Evolutionary conservation across 2,888 invertebrate species (phyloP), one percentile per base, ranked within the genome.

Genomic region (Cerastis leucographa): DNA sequence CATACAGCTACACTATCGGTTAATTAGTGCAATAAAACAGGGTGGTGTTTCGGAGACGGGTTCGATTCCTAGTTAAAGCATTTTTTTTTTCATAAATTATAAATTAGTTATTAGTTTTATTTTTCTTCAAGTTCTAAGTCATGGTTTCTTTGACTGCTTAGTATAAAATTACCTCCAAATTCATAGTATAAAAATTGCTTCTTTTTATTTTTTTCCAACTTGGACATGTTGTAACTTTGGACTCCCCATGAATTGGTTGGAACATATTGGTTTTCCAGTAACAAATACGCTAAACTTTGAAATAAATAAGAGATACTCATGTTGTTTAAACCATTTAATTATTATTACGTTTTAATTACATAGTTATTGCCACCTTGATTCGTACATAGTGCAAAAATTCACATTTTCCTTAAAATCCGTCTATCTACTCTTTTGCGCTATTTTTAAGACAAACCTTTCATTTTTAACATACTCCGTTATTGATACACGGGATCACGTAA

Each of bases 361-460:
- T 56, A 56, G 25, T 56, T 25, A 25, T 25, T 56, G 25, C 25
- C 25, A 56, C 14, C 12, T 51, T n/a, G n/a, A 54, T n/a, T n/a
- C 11, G 25, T 56, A 25, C 7, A 29, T 29, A 29, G 29, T 3
- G 2, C 29, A 1, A 29, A 59, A 59, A 59, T 59, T 0, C 8
- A 29, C 8, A 59, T 17, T 29, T 59, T 56, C 56, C 14, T 7
- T 56, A 68, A 35, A 29, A 59, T 14, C 1, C 8, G 22, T 22
- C 8, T 42, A 12, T 2, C 1, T n/a, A 35, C 3, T 9, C 25
- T 2, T 59, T 59, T 25, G 17, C n/a, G 25, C 46, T 42, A 78
- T 49, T 51, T 51, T 64, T 19, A 76, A 1, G 5, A 19, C 9
- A 59, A 59, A 49, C 7, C n/a, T 9, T 35, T 76, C 62, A 77